These are phyloP conservation scores for Hylia prasina DNA, from an alignment of 2,113 vertebrate genomes.

Conservation along the genomic window DNA sequence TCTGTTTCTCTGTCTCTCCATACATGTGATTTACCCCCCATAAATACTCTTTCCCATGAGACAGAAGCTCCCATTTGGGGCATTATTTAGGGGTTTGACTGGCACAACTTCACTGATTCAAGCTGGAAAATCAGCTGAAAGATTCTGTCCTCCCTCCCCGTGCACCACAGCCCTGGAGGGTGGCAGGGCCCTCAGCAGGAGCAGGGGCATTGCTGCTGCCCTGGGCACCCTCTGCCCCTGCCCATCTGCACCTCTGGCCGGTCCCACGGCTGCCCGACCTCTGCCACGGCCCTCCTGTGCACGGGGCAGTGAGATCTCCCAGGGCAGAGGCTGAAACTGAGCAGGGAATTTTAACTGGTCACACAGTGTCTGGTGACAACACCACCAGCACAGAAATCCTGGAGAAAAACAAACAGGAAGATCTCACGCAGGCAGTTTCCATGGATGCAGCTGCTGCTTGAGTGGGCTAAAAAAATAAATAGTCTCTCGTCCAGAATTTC, in stretches of 20 bases:
- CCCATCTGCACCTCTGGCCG: background rate
- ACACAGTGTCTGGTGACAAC: background rate
- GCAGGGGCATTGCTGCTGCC: background rate
- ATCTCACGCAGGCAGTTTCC: background rate
- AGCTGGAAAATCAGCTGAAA: background rate
- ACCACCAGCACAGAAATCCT: background rate
- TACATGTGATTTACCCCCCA: background rate
- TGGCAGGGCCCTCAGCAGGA: background rate
- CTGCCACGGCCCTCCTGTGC: background rate
- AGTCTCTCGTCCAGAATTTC: background rate
- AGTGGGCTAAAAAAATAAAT: background rate
- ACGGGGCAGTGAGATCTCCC: accelerated
- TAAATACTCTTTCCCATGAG: background rate
- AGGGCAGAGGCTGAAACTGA: accelerated
- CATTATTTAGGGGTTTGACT: background rate
- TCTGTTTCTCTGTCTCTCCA: background rate
- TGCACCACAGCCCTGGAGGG: background rate
- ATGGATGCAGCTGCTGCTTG: background rate
- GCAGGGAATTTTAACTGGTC: background rate
- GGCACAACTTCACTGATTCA: background rate
- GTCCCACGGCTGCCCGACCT: background rate
- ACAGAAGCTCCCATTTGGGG: background rate
- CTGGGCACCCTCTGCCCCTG: background rate
- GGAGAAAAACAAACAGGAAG: background rate
- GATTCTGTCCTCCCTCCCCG: background rate